Evolutionary conservation across 2,797 vertebrate genomes (phyloP).

Genomic region (Hyperoplus immaculatus): DNA sequence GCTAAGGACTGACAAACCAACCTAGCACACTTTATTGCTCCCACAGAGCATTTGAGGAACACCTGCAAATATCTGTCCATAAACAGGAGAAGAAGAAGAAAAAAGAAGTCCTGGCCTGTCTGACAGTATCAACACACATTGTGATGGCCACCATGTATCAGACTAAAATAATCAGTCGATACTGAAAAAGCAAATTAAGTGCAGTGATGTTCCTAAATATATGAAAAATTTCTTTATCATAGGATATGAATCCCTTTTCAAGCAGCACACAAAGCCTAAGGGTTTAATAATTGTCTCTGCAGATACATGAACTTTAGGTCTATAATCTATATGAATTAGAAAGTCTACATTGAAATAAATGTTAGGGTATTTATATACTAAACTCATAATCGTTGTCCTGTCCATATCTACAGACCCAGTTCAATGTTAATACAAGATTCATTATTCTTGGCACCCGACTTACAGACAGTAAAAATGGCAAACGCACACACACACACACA

Average conservation of each 20-base stretch:
- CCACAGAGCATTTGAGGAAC: slow-evolving; percentile 58
- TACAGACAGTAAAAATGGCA: slow-evolving; percentile 23
- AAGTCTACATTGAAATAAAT: neutral
- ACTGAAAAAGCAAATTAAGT: slow-evolving; percentile 39
- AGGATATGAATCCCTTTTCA: neutral
- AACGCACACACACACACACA: neutral
- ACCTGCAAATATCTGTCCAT: slow-evolving; percentile 54
- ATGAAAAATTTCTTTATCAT: slow-evolving; percentile 5
- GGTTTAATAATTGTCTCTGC: slow-evolving; percentile 8
- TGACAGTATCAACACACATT: slow-evolving; percentile 60
- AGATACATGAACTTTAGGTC: slow-evolving; percentile 2
- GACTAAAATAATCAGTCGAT: slow-evolving; percentile 49
- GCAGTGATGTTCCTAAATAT: slow-evolving; percentile 14
- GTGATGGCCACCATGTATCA: slow-evolving; percentile 54
- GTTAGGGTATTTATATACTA: neutral
- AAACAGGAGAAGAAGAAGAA: slow-evolving; percentile 44
- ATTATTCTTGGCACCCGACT: slow-evolving; percentile 20
- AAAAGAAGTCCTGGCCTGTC: slow-evolving; percentile 40
- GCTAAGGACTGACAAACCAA: slow-evolving; percentile 57
- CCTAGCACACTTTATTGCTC: slow-evolving; percentile 57
- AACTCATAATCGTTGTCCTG: neutral
- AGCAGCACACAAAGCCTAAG: neutral
- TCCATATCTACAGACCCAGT: neutral
- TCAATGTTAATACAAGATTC: slow-evolving; percentile 21
- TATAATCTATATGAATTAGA: slow-evolving; percentile 4